A percentile compares a stretch with the other conserved stretches of the same genome.
phyloP scores from a whole-genome alignment of 2,888 invertebrate species.

The Carabus problematicus region DNA sequence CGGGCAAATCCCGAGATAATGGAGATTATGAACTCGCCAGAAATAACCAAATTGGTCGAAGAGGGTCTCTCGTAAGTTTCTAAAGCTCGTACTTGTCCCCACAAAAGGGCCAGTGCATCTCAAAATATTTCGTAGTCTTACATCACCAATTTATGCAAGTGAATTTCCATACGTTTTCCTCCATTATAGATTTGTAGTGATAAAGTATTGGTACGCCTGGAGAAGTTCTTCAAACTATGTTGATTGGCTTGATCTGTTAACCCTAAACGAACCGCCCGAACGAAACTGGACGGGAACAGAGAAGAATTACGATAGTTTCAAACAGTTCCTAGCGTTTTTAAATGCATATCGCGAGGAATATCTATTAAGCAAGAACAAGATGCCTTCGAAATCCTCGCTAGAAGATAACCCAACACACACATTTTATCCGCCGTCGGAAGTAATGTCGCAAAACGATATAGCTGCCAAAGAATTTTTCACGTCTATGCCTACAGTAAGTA shows the following conservation, averaged over 20 bases:
- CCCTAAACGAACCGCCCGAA: conserved; percentile 73
- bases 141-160: no score
- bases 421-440: conserved; percentile 22
- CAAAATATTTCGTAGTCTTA: not conserved
- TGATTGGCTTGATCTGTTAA: conserved; percentile 74
- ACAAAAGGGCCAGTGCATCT: not conserved
- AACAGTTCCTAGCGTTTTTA: conserved; percentile 71
- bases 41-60: conserved; percentile 79
- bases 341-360: conserved; percentile 67
- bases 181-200: conserved; percentile 71
- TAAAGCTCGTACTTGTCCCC: no score
- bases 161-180: no score
- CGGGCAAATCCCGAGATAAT: conserved; percentile 76
- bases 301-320: conserved; percentile 73
- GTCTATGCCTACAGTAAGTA: conserved; percentile 2
- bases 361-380: conserved; percentile 58
- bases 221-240: conserved; percentile 73
- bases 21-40: conserved; percentile 70
- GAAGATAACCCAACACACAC: conserved; percentile 23
- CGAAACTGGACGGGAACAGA: conserved; percentile 75
- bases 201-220: conserved; percentile 78
- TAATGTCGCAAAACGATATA: conserved; percentile 4
- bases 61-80: conserved; percentile 78
- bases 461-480: no score
- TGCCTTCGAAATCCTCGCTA: conserved; percentile 48